Evolutionary conservation across 2,113 vertebrate genomes (phyloP), one percentile per base, ranked within the genome.

Genomic region (Sceloporus tristichus): DNA sequence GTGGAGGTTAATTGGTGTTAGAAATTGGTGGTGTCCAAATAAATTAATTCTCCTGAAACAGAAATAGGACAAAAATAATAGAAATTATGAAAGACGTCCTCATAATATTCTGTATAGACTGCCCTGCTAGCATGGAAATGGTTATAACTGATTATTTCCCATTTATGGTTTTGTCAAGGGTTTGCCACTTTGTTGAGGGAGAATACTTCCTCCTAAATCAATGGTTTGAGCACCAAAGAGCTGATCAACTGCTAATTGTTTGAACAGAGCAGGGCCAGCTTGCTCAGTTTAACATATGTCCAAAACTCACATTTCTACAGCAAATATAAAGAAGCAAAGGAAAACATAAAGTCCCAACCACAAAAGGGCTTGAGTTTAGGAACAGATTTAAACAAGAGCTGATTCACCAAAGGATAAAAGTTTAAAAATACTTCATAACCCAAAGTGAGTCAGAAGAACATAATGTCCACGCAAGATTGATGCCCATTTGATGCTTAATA

Each of bases 251-350:
- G 71, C 85, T 68, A 79, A 81, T 83, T 19, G 13, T 13, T 59
- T 74, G 21, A 71, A 71, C 2, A 42, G 77, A 79, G 56, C 29
- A 54, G 7, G 7, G 59, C 21, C 0, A 53, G 6, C 1, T 0
- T 29, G 1, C 21, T 27, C n/a, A 18, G 78, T 65, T 53, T 27
- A 9, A 56, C 82, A 25, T 4, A 48, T 40, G 1, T 82, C 59
- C 79, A 79, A 68, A 87, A 84, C 34, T 65, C 38, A 71, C 16
- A 38, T 84, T 77, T 93, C 73, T 38, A 16, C 71, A 81, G 16
- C 85, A 23, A 53, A 85, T 89, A 56, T 74, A 40, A 88, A 92
- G 62, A 82, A 92, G 87, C 91, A 82, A 87, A 48, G 90, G 85
- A 75, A 87, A 91, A 70, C 79, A 84, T 71, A 6, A 82, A 62